Conservation (phyloP, 2,888 invertebrate genomes). For the Morinoia aosen region DNA sequence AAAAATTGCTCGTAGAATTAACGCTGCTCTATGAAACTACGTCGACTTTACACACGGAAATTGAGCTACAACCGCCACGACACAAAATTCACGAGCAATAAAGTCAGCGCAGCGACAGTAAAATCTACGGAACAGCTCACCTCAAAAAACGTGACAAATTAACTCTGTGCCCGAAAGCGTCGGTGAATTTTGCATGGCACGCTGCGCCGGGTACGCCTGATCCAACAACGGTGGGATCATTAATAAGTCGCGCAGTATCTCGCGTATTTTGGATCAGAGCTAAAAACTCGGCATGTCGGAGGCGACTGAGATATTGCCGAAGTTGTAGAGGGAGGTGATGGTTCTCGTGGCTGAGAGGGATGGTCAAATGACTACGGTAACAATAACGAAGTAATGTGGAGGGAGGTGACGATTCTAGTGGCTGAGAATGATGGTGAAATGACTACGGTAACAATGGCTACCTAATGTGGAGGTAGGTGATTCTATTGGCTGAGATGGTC, state of each 20-base stretch:
- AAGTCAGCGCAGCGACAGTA: background rate
- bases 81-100: constrained; percentile 12
- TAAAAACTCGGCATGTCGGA: background rate
- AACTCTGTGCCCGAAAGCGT: background rate
- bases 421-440: too few species aligned
- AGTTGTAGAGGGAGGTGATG: background rate
- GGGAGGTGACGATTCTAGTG: too few species aligned
- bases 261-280: background rate
- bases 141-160: background rate
- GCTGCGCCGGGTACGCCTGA: background rate
- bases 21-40: background rate
- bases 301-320: background rate
- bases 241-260: constrained; percentile 37
- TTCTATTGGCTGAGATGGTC: too few species aligned
- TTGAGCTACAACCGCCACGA: background rate
- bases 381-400: too few species aligned
- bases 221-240: background rate
- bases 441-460: too few species aligned
- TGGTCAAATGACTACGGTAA: too few species aligned
- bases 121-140: background rate
- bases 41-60: background rate
- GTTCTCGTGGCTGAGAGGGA: too few species aligned
- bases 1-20: background rate
- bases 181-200: background rate
- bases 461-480: too few species aligned